A percentile compares a stretch with the other conserved stretches of the same genome.
Evolutionary conservation across 2,113 vertebrate genomes (phyloP).

Genomic region (Spea multiplicata): DNA sequence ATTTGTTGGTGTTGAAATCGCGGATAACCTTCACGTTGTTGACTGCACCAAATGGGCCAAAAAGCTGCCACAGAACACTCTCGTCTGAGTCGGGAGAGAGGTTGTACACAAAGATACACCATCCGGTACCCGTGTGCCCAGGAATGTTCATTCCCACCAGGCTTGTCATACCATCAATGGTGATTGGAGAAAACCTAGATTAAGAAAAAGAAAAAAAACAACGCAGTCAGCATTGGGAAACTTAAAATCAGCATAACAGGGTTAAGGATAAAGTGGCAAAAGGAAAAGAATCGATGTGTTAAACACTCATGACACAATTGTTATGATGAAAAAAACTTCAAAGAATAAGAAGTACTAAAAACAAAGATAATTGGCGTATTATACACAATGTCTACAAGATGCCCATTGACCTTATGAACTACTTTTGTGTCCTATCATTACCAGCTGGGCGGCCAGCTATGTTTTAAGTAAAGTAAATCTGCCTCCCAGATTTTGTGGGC

Average conservation of each 20-base stretch:
- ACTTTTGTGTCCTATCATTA: neutral
- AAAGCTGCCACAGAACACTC: conserved; percentile 99
- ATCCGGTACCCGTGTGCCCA: conserved; percentile 96
- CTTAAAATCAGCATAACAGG: neutral
- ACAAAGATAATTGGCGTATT: neutral
- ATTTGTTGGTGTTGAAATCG: conserved; percentile 99
- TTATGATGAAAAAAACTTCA: conserved; percentile 3
- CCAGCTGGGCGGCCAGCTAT: neutral
- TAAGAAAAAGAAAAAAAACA: neutral
- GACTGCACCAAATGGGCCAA: conserved; percentile 96
- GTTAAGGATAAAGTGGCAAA: neutral
- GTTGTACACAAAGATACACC: conserved; percentile 99
- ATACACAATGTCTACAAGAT: neutral
- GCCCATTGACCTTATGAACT: neutral
- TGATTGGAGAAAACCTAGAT: conserved; percentile 96
- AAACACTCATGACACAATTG: neutral
- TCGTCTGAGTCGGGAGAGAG: conserved; percentile 97
- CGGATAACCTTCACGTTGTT: conserved; percentile 99
- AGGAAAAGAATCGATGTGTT: conserved; percentile 29
- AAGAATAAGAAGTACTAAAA: neutral
- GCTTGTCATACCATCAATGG: conserved; percentile 99
- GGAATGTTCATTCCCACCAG: conserved; percentile 99
- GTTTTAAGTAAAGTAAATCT: neutral
- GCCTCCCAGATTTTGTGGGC: neutral
- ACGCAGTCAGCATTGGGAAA: neutral